These are phyloP conservation scores for Dufourea novaeangliae DNA, from an alignment of 1,140 invertebrate species.

Conservation along the genomic window DNA sequence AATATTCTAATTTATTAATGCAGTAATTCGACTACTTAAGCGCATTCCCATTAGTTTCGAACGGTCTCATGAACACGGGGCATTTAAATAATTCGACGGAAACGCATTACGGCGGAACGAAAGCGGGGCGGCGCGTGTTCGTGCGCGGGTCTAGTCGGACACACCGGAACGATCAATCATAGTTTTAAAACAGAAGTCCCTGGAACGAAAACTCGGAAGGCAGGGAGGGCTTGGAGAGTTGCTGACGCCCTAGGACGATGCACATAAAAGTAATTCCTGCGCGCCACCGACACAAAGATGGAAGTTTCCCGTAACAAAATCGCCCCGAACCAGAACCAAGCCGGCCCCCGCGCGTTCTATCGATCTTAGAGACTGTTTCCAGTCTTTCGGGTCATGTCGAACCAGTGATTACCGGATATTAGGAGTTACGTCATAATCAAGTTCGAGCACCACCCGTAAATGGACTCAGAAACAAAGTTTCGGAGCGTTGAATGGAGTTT, in stretches of 20 bases:
- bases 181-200: slow-evolving; percentile 37
- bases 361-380: slow-evolving; percentile 28
- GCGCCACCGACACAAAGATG: slow-evolving; percentile 11
- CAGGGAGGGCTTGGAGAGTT: too few species aligned
- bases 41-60: neutral
- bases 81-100: slow-evolving; percentile 30
- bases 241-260: slow-evolving; percentile 15
- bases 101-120: neutral
- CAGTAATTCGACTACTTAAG: too few species aligned
- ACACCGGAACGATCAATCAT: slow-evolving; percentile 41
- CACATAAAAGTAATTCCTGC: slow-evolving; percentile 38
- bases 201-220: slow-evolving; percentile 35
- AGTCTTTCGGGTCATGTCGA: slow-evolving; percentile 28
- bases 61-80: neutral
- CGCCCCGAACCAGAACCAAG: neutral
- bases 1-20: too few species aligned
- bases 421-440: slow-evolving; percentile 46
- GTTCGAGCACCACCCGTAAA: slow-evolving; percentile 8
- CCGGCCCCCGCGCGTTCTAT: slow-evolving; percentile 23
- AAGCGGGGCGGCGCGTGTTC: neutral
- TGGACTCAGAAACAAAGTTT: slow-evolving; percentile 36
- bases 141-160: slow-evolving; percentile 2
- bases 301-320: slow-evolving; percentile 12
- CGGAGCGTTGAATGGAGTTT: slow-evolving; percentile 11
- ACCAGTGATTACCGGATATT: slow-evolving; percentile 52